phyloP scores from a whole-genome alignment of 2,888 invertebrate genomes.

The Drosophila lacicola region DNA sequence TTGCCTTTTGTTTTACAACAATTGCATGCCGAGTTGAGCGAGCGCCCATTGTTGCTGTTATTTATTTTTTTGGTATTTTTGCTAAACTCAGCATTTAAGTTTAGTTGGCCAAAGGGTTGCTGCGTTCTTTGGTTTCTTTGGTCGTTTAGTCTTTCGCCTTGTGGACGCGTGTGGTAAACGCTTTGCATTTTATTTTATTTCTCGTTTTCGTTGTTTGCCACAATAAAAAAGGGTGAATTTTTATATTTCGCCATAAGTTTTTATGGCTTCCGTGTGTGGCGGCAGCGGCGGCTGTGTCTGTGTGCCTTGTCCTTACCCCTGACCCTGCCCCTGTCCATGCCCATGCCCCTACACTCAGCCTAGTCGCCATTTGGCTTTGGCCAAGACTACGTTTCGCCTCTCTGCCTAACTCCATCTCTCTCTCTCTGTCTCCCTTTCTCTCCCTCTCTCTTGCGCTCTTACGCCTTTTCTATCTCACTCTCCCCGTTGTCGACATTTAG shows the following conservation, averaged over 20 bases:
- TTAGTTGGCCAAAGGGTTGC: constrained; percentile 74
- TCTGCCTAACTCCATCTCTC: not conserved
- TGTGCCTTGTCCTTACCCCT: not conserved
- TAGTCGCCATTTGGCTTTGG: constrained; percentile 33
- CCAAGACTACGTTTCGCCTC: constrained; percentile 3
- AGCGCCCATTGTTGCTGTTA: constrained; percentile 18
- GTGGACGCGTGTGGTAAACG: constrained; percentile 52
- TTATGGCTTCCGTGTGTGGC: constrained; percentile 80
- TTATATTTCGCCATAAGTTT: constrained; percentile 79
- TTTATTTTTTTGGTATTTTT: constrained; percentile 42
- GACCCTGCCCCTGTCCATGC: not conserved
- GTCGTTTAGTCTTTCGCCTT: constrained; percentile 17
- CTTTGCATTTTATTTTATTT: constrained; percentile 76
- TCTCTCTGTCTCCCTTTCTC: not conserved
- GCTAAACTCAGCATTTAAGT: constrained; percentile 78
- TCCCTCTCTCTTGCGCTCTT: not conserved
- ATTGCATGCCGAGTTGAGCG: constrained; percentile 61
- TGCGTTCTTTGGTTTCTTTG: constrained; percentile 33
- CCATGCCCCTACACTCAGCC: constrained; percentile 1
- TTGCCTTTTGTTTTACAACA: constrained; percentile 77
- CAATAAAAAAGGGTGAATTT: constrained; percentile 80
- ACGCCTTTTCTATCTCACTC: not conserved
- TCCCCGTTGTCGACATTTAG: constrained; percentile 62
- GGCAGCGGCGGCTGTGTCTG: constrained; percentile 45
- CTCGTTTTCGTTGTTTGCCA: constrained; percentile 75